phyloP scores from a whole-genome alignment of 2,888 invertebrate species.

The Leptinotarsa peninsularis region DNA sequence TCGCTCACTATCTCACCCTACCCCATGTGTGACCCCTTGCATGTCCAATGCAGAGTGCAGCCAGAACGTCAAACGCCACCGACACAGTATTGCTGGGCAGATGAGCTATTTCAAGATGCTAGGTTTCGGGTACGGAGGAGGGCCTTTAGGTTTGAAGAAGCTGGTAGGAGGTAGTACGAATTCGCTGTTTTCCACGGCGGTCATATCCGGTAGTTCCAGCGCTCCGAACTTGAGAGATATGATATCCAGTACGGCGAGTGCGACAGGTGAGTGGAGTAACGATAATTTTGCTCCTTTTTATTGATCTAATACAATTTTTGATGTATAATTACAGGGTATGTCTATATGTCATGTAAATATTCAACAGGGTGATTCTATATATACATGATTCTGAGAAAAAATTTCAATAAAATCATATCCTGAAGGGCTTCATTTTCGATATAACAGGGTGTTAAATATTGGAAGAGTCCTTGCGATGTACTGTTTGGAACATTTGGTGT shows the following conservation, averaged over 20 bases:
- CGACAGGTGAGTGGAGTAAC: conserved; percentile 74
- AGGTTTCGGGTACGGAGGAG: conserved; percentile 79
- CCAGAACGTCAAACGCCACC: conserved; percentile 77
- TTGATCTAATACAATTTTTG: neutral
- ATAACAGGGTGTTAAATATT: no score
- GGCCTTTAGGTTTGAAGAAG: conserved; percentile 70
- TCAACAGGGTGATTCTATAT: no score
- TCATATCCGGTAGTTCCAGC: conserved; percentile 93
- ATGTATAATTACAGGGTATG: neutral
- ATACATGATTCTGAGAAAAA: no score
- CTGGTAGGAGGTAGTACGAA: conserved; percentile 77
- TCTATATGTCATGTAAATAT: neutral
- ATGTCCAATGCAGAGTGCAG: conserved; percentile 63
- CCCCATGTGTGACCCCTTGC: conserved; percentile 57
- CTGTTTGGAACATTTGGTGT: no score
- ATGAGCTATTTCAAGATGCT: conserved; percentile 93
- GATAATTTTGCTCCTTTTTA: neutral
- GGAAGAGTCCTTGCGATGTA: no score
- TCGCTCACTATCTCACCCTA: conserved; percentile 61
- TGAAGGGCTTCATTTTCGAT: no score
- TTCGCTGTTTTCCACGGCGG: conserved; percentile 94
- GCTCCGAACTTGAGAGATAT: conserved; percentile 91
- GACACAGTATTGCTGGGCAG: conserved; percentile 96
- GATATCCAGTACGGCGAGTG: conserved; percentile 81
- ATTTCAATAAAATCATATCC: no score